Conservation (phyloP, 1,140 invertebrate species). For the Atopsyche davidsoni region DNA sequence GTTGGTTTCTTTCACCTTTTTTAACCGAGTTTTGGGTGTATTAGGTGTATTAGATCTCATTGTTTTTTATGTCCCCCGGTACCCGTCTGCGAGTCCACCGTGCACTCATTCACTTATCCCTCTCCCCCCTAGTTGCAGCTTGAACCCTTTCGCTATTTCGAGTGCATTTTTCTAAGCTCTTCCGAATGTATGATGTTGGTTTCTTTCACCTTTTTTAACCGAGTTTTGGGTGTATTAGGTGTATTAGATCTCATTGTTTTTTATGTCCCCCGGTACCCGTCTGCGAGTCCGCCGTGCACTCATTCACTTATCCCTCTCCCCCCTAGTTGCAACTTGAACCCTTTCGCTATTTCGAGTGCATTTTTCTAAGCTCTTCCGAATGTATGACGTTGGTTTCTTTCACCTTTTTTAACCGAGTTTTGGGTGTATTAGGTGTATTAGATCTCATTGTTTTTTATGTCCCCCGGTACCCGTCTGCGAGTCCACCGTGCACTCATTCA, state of each 20-base stretch:
- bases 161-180: neutral
- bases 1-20: neutral
- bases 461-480: too few species aligned
- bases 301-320: neutral
- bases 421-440: too few species aligned
- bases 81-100: slow-evolving; percentile 2
- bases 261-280: neutral
- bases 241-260: neutral
- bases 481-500: slow-evolving; percentile 5
- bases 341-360: neutral
- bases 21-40: neutral
- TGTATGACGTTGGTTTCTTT: neutral
- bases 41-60: neutral
- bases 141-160: neutral
- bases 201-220: neutral
- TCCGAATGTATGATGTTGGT: neutral
- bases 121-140: neutral
- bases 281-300: slow-evolving; percentile 8
- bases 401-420: too few species aligned
- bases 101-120: slow-evolving; percentile 6
- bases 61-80: neutral
- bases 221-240: neutral
- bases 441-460: slow-evolving; percentile 22
- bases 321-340: neutral
- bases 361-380: neutral